These are phyloP conservation scores for Nasonovia ribisnigri DNA, from an alignment of 2,888 invertebrate genomes.

Conservation along the genomic window DNA sequence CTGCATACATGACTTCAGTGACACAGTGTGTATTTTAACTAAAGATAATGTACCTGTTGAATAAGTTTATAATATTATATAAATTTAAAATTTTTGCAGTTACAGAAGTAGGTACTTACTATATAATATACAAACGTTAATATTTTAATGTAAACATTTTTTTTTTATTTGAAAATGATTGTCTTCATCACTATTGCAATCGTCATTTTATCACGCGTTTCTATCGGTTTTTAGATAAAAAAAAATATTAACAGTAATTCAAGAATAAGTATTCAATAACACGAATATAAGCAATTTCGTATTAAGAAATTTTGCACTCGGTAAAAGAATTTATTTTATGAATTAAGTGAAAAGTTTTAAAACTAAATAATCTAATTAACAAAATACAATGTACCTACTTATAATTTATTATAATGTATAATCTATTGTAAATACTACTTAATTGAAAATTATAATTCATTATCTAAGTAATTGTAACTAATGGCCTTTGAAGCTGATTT, in stretches of 20 bases:
- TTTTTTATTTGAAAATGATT: background rate
- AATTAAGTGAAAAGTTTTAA: background rate
- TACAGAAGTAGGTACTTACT: background rate
- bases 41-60: background rate
- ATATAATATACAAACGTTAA: background rate
- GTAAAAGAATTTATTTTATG: background rate
- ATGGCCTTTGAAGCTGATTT: background rate
- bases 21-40: background rate
- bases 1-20: too few relatives aligned
- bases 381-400: background rate
- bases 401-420: background rate
- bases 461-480: background rate
- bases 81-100: background rate
- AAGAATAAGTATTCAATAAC: background rate
- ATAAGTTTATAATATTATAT: background rate
- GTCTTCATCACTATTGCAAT: background rate
- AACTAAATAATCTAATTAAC: background rate
- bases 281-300: background rate
- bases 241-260: background rate
- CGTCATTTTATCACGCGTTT: background rate
- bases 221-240: background rate
- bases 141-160: background rate
- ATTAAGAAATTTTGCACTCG: background rate
- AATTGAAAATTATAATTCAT: background rate
- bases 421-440: background rate